These are phyloP conservation scores for Caenorhabditis becei DNA, from an alignment of 2,888 invertebrate genomes.

Conservation along the genomic window DNA sequence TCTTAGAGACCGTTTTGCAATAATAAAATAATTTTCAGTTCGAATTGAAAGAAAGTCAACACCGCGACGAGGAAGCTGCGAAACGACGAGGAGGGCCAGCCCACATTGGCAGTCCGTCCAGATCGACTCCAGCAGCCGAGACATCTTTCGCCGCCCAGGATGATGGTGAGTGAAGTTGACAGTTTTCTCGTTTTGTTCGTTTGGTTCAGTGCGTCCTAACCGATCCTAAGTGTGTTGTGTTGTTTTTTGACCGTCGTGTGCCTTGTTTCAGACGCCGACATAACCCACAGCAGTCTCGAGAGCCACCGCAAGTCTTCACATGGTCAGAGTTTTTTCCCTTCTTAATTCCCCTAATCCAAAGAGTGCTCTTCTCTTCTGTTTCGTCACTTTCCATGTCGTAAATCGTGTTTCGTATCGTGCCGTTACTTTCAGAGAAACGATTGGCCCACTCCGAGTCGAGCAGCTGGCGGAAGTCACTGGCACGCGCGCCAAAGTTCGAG, in stretches of 20 bases:
- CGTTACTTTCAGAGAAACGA: conserved; percentile 71
- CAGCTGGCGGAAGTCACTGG: conserved; percentile 80
- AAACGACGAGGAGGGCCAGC: conserved; percentile 82
- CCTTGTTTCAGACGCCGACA: conserved; percentile 70
- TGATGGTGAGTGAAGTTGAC: conserved; percentile 53
- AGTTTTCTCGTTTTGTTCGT: not conserved
- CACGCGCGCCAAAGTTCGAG: conserved; percentile 79
- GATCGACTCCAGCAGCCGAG: conserved; percentile 63
- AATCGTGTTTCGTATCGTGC: conserved; percentile 54
- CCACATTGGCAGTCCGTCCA: conserved; percentile 68
- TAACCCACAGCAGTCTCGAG: conserved; percentile 74
- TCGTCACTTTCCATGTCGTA: conserved; percentile 25
- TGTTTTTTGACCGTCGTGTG: conserved; percentile 48
- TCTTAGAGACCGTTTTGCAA: conserved; percentile 59
- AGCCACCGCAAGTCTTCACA: conserved; percentile 64
- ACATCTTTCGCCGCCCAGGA: conserved; percentile 66
- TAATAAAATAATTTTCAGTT: conserved; percentile 86
- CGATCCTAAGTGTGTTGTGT: conserved; percentile 52
- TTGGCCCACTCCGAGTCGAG: conserved; percentile 75
- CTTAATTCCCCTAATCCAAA: conserved; percentile 48
- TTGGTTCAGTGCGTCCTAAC: conserved; percentile 40
- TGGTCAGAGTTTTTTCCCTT: conserved; percentile 51
- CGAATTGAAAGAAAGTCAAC: conserved; percentile 95
- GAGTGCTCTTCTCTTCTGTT: conserved; percentile 23
- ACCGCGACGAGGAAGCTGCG: conserved; percentile 84